phyloP scores from a whole-genome alignment of 2,113 vertebrate genomes.

The Bolborhynchus lineola region DNA sequence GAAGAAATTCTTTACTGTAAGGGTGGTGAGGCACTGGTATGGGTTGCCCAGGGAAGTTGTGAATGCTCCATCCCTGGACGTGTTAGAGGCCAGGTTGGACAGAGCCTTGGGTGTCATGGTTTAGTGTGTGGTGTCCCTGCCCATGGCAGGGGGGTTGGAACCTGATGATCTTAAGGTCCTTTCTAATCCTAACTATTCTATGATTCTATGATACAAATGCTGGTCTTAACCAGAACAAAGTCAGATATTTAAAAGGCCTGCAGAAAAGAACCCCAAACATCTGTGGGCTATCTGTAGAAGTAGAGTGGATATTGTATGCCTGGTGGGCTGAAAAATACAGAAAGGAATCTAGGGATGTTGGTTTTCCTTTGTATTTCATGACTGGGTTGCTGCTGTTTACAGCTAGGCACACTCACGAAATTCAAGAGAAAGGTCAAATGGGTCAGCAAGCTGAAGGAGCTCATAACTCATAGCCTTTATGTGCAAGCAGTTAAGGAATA shows the following conservation, averaged over 20 bases:
- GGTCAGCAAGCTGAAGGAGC: background rate
- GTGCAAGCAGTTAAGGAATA: background rate
- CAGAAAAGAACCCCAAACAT: background rate
- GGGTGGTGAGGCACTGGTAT: too few species aligned
- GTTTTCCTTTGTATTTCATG: background rate
- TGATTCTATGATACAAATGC: background rate
- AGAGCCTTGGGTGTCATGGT: too few species aligned
- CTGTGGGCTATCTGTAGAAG: background rate
- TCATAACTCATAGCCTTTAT: background rate
- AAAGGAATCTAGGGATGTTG: background rate
- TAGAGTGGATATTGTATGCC: background rate
- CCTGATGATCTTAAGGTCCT: too few species aligned
- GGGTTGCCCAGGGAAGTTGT: too few species aligned
- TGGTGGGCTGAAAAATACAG: background rate
- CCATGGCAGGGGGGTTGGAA: too few species aligned
- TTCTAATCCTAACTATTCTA: too few species aligned
- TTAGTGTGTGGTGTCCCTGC: too few species aligned
- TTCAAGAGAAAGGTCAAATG: background rate
- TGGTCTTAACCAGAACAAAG: background rate
- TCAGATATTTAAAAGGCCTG: background rate
- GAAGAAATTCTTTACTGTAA: too few species aligned
- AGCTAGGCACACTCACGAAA: background rate
- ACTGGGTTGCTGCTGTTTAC: background rate
- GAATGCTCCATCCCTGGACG: too few species aligned
- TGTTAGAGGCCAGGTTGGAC: too few species aligned